Percentiles rank a stretch among this genome's conserved stretches.
Conservation (phyloP, 2,113 vertebrate species). For the Cricetomys ansorgei region DNA sequence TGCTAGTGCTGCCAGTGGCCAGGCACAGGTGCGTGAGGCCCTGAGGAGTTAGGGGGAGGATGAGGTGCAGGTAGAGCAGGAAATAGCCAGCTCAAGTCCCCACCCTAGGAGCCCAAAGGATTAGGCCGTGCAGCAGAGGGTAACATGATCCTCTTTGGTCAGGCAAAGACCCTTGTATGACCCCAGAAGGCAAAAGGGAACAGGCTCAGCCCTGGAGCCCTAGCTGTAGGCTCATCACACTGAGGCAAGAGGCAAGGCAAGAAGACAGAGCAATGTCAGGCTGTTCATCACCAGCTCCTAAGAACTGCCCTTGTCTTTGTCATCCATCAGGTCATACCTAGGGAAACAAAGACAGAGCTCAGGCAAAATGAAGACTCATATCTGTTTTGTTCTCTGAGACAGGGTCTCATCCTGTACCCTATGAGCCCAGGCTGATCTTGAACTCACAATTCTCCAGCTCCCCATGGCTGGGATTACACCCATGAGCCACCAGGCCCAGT, state of each 20-base stretch:
- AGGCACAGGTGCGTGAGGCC: conserved; percentile 75
- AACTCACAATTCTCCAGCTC: background rate
- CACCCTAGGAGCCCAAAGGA: background rate
- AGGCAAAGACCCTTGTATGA: conserved; percentile 48
- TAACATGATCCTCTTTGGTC: conserved; percentile 73
- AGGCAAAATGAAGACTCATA: background rate
- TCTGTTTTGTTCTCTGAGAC: background rate
- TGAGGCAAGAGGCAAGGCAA: background rate
- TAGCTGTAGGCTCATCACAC: conserved; percentile 42
- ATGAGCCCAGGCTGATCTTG: background rate
- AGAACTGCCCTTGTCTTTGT: conserved; percentile 78
- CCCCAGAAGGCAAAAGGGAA: conserved; percentile 24
- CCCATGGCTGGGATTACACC: background rate
- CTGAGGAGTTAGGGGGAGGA: conserved; percentile 58
- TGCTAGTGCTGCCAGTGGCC: conserved; percentile 66
- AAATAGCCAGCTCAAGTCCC: conserved; percentile 40
- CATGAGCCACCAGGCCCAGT: no score
- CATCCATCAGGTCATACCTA: conserved; percentile 84
- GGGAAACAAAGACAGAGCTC: background rate
- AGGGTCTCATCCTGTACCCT: background rate
- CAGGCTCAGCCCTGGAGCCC: conserved; percentile 29
- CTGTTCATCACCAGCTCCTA: conserved; percentile 40
- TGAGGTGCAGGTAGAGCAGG: conserved; percentile 19
- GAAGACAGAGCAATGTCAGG: background rate
- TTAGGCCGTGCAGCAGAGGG: conserved; percentile 61